These are phyloP conservation scores for Cinclus mexicanus DNA, from an alignment of 2,113 vertebrate species.

Conservation along the genomic window DNA sequence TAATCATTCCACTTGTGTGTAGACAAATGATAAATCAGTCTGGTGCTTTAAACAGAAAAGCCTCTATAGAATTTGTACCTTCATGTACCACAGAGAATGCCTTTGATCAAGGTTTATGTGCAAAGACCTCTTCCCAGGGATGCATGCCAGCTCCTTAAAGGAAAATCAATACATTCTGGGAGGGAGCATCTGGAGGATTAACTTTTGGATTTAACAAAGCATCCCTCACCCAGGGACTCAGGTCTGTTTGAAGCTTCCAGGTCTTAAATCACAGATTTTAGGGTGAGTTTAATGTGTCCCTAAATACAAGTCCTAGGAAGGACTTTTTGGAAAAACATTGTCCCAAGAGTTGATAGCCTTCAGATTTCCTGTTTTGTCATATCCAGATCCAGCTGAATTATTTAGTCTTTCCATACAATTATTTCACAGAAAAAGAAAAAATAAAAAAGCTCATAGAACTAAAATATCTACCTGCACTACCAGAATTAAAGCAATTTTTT, in stretches of 20 bases:
- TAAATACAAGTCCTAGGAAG: not conserved
- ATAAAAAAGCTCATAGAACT: not conserved
- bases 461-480: not conserved
- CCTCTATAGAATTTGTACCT: not conserved
- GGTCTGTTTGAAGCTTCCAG: not conserved
- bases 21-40: not conserved
- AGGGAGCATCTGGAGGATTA: slow-evolving; percentile 10
- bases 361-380: not conserved
- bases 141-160: not conserved
- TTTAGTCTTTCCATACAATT: not conserved
- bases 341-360: not conserved
- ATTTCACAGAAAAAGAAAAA: not conserved
- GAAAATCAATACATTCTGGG: not conserved
- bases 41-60: not conserved
- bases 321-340: not conserved
- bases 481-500: not conserved
- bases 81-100: not conserved
- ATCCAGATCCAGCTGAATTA: not conserved
- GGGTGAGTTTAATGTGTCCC: not conserved
- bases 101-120: slow-evolving; percentile 25
- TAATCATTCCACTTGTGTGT: not conserved
- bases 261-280: not conserved
- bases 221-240: not conserved
- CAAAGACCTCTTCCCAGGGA: not conserved
- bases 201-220: slow-evolving; percentile 13